Evolutionary conservation across 2,113 vertebrate genomes (phyloP), one percentile per base, ranked within the genome.

Genomic region (Lonchura striata): DNA sequence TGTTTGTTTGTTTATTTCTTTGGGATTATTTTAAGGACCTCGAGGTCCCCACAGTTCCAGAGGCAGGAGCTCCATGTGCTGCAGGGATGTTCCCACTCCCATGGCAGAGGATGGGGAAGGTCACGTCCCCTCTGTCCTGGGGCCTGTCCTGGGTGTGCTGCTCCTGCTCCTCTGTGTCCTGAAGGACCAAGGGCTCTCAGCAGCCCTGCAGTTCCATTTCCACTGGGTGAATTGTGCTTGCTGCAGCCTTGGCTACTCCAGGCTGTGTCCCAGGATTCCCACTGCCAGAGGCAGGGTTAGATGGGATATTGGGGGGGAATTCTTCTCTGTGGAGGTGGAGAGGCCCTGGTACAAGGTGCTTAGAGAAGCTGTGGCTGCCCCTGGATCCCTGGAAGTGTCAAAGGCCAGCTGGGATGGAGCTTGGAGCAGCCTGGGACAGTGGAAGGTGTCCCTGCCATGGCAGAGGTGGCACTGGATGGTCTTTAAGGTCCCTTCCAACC

Each of bases 1-100:
- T 95, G 83, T 92, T 97, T 97, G 94, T 95, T 96, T 96, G 88
- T 96, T 97, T 96, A 56, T 92, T 95, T 96, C 94, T 90, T 9
- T 6, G 56, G 82, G 93, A 71, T 96, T 95, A 95, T 97, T 97
- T 96, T 92, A 94, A 94, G 95, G 95, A 90, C 82, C 88, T 93
- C 7, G 3, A 94, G 92, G 90, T 95, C 92, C 81, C 60, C n/a
- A 11, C 79, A 94, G 92, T 82, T 59, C 53, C 35, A 35, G 75
- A 60, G 41, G 66, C 50, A 61, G 59, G 53, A 54, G 37, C 85
- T 66, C 52, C 69, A 75, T 47, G 44, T 96, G 90, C 39, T 74
- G 65, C 82, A 54, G 5, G 76, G 95, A 80, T 91, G 89, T 60
- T 92, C 83, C 77, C 56, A 24, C 28, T 2, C 52, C 0, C 1